Base-by-base conservation (phyloP, 2,888 invertebrate species). In the Tinea trinotella region DNA sequence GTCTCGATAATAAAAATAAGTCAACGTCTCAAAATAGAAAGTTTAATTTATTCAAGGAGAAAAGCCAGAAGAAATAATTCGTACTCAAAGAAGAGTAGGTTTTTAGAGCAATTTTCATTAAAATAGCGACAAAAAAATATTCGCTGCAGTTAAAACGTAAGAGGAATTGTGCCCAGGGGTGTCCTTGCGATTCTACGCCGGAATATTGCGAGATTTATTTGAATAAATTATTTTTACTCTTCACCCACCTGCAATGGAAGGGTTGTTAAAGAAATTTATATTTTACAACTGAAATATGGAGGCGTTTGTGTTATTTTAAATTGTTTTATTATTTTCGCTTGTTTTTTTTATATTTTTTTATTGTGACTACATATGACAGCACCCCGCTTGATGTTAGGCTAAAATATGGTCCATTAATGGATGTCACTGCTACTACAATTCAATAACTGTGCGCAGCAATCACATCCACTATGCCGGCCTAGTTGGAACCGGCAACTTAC, bases 181-280 rank as follows among this genome's bases (percentile, higher is more conserved):
- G 53, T 30, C 71, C 69, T 60, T 69, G 19, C 40, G 60, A 67
- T 60, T 61, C 62, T n/a, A 6, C 62, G 62, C 60, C 64, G 66
- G 68, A 69, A 76, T 74, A 68, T 71, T 66, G 58, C 61, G 64
- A 78, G 83, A 85, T 84, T 85, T 84, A 84, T 85, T 74, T 77
- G 78, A 83, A 84, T 84, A 85, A 83, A 85, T 85, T 80, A 84
- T 80, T 74, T 76, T 34, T 40, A 40, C 40, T 13, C n/a, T 30
- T 71, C 65, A 73, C 65, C 74, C 70, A 81, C 81, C 81, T 84
- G 81, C 74, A 79, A 65, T 76, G n/a, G 81, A 83, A 83, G 84
- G 84, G 84, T 82, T 83, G 74, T 66, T 72, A 65, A 61, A 7
- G n/a, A 15, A 40, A 7, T 35, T 40, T 12, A 40, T 40, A 40